These are phyloP conservation scores for Drosophila yooni DNA, from an alignment of 2,888 invertebrate genomes.

Conservation along the genomic window DNA sequence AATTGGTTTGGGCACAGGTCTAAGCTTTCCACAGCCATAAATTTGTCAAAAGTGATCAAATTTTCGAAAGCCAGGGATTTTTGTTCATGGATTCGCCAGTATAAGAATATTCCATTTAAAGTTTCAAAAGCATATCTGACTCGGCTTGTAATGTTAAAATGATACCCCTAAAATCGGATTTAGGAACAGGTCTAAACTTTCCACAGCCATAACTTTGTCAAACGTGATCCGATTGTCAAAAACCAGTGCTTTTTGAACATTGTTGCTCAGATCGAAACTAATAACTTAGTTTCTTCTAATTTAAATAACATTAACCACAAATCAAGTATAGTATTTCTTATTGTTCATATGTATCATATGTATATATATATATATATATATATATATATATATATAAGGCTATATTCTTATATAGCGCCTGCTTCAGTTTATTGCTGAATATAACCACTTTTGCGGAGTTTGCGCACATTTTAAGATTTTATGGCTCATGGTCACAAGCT, in stretches of 20 bases:
- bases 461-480: constrained; percentile 1
- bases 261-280: neutral
- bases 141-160: fast-evolving
- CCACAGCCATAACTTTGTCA: neutral
- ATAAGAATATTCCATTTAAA: neutral
- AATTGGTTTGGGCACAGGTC: neutral
- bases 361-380: neutral
- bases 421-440: constrained; percentile 7
- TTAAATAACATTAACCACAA: neutral
- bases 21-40: neutral
- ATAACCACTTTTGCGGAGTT: neutral
- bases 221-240: neutral
- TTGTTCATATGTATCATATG: too few relatives aligned
- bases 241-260: neutral
- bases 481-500: constrained; percentile 25
- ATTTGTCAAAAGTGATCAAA: neutral
- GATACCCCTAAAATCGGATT: neutral
- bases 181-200: neutral
- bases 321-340: neutral
- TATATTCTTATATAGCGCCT: neutral
- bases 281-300: neutral
- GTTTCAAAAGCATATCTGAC: neutral
- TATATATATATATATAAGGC: neutral
- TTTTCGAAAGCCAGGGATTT: fast-evolving
- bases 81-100: neutral